Evolutionary conservation across 2,113 vertebrate genomes (phyloP).

Genomic region (Ailurus styani): DNA sequence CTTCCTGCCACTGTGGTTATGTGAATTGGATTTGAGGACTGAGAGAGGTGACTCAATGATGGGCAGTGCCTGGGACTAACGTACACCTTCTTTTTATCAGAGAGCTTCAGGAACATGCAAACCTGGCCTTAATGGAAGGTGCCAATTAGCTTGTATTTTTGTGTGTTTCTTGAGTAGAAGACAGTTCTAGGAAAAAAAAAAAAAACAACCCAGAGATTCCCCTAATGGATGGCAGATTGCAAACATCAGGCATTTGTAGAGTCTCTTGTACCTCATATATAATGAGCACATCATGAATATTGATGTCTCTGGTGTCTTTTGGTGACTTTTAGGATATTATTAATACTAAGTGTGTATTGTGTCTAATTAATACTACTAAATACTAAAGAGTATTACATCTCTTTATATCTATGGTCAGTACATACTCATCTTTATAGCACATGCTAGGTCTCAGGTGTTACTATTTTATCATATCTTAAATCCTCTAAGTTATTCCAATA

Average conservation of each 20-base stretch:
- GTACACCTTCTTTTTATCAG: neutral
- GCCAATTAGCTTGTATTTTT: neutral
- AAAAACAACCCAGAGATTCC: neutral
- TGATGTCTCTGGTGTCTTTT: neutral
- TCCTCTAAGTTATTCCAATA: neutral
- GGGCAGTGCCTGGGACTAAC: neutral
- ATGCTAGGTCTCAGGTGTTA: neutral
- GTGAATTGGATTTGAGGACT: neutral
- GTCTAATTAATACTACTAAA: too few species aligned
- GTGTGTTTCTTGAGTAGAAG: neutral
- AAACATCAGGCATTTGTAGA: neutral
- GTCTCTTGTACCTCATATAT: neutral
- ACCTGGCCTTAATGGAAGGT: neutral
- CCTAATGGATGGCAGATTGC: neutral
- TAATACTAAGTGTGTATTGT: neutral
- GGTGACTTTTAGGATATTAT: neutral
- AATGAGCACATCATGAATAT: neutral
- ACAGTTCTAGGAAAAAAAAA: neutral
- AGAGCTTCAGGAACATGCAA: neutral
- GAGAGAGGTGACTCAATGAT: fast-evolving
- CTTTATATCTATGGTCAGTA: neutral
- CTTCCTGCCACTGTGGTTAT: neutral
- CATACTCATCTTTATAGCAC: neutral
- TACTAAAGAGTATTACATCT: too few species aligned
- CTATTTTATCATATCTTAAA: neutral